Evolutionary conservation across 2,797 vertebrate species (phyloP), one percentile per base, ranked within the genome.

Genomic region (Bufotes viridis): DNA sequence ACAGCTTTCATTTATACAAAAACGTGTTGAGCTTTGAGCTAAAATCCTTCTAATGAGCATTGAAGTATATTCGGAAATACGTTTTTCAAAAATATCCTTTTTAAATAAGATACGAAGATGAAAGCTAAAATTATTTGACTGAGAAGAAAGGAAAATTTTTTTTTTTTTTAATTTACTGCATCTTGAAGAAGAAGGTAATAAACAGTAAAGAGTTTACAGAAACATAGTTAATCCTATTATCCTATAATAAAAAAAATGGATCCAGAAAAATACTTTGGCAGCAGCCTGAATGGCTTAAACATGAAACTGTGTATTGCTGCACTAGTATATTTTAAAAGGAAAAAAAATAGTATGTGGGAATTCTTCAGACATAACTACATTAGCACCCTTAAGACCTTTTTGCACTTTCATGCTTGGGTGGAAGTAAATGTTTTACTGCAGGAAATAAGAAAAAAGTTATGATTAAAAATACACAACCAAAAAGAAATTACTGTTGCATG

Each of bases 321-420:
- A 10, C 60, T 24, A 51, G 80, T 67, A 49, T 67, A 7, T 81
- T 67, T 24, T 34, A 3, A 81, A 24, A 60, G 20, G 22, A 51
- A 49, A 67, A 49, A 67, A 61, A 63, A 51, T 11, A 81, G 20
- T 29, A 81, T 63, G 29, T 65, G 58, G 34, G 58, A 49, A 81
- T 81, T 63, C 26, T 42, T 57, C 60, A 22, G 18, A 81, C 58
- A 80, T 29, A 57, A n/a, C 76, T 29, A 74, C 72, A 74, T 74
- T 76, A 76, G 55, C 75, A 78, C 75, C 22, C 51, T 55, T 15
- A 60, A 61, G 57, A 57, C 76, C 75, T 79, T 80, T 80, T 80
- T 67, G 58, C 85, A 86, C 85, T 86, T 86, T 86, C 85, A 86
- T 80, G 76, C 61, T 70, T 63, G 75, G 60, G 61, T 85, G 49